These are phyloP conservation scores for Microtus obscurus DNA, from an alignment of 2,797 vertebrate genomes.

Conservation along the genomic window DNA sequence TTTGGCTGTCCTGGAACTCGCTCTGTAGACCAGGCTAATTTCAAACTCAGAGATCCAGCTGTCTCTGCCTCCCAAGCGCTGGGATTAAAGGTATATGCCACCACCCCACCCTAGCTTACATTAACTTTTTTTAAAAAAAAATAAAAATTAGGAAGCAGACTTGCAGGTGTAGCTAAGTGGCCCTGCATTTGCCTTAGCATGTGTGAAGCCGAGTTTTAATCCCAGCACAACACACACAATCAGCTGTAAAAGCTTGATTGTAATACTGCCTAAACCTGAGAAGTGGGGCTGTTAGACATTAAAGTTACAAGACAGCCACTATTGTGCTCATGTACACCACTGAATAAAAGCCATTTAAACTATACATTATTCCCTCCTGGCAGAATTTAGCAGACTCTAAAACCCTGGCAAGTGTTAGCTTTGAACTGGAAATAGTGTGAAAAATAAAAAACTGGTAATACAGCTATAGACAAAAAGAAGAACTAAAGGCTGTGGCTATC, in stretches of 20 bases:
- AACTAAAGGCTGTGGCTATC: not conserved
- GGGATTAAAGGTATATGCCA: not conserved
- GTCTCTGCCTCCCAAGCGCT: not conserved
- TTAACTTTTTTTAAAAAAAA: not conserved
- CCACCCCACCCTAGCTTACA: too few species aligned
- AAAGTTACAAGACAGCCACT: not conserved
- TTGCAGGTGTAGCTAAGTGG: not conserved
- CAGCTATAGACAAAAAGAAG: constrained; percentile 45
- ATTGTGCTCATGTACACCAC: not conserved
- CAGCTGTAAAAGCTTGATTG: not conserved
- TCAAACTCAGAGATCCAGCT: not conserved
- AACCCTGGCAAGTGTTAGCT: not conserved
- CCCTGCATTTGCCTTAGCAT: not conserved
- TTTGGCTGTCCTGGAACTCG: too few species aligned
- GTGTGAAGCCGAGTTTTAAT: not conserved
- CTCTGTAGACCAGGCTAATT: not conserved
- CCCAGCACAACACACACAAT: not conserved
- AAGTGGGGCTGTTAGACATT: constrained; percentile 25
- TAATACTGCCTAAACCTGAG: constrained; percentile 6
- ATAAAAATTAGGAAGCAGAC: constrained; percentile 22
- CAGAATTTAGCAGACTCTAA: constrained; percentile 48
- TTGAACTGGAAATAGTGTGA: not conserved
- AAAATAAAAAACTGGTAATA: constrained; percentile 42
- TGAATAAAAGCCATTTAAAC: constrained; percentile 50
- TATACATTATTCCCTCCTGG: not conserved